Evolutionary conservation across 64 coral and sea anemone genomes (phyloP), one percentile per base, ranked within the genome.

Genomic region (Montipora cactus): DNA sequence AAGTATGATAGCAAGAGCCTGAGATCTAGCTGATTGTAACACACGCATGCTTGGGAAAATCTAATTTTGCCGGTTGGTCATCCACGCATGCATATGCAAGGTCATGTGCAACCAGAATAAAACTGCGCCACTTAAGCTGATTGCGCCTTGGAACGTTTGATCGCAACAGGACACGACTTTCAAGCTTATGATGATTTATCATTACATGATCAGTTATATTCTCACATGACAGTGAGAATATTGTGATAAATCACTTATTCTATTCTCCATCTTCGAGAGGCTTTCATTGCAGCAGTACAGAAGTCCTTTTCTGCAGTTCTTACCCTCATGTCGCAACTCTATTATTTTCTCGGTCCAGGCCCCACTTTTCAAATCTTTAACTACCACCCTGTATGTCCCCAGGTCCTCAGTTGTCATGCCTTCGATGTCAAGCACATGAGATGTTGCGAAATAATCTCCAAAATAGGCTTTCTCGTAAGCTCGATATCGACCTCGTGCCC

Each of bases 251-350:
- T 37, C 37, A 37, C 37, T 37, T 37, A 37, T 37, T 37, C 37
- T 37, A 37, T 37, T 37, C 37, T 37, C 37, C 37, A 37, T 37
- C 37, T 37, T 37, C 37, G 37, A 37, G 2, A 57, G 53, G 7
- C 7, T 57, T 6, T 8, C 53, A 8, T 73, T 57, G 53, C 6
- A 57, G 11, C 53, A 11, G 7, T 0, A 6, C 53, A 8, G 53
- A 57, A 57, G 11, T 57, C 53, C 53, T 8, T 8, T 11, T 57
- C 53, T 6, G 53, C 7, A 57, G 53, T 19, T 15, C 69, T 25
- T 88, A 97, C 95, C 91, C 92, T 97, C 78, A 28, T 97, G 95
- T 21, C 93, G 92, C 25, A 97, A 67, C 59, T 94, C 88, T 45
- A 97, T 97, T 19, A 88, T 87, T 19, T 93, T 93, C 55, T 94